Evolutionary conservation across 2,797 vertebrate genomes (phyloP).

Genomic region (Anableps anableps): DNA sequence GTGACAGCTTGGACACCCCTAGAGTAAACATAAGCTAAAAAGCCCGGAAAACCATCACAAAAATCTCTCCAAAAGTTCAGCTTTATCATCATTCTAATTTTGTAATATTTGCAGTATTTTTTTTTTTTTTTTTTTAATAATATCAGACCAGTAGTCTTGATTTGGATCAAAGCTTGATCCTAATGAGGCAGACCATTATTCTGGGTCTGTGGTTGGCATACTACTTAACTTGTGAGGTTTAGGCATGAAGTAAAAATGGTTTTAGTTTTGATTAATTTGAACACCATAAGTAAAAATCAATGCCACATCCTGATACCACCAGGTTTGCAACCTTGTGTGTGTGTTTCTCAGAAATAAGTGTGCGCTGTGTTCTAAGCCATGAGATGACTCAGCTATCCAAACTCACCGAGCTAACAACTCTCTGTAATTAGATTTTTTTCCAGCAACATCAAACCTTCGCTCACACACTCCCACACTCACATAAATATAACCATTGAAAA

Average conservation of each 20-base stretch:
- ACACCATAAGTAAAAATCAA: not conserved
- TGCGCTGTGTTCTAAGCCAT: not conserved
- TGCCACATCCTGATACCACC: no score
- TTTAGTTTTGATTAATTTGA: not conserved
- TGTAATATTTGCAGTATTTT: not conserved
- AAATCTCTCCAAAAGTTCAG: not conserved
- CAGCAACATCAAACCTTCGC: constrained; percentile 11
- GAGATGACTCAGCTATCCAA: constrained; percentile 41
- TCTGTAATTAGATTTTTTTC: constrained; percentile 27
- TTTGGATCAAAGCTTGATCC: not conserved
- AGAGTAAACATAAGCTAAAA: not conserved
- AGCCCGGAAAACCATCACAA: not conserved
- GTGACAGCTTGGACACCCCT: not conserved
- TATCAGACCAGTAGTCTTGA: not conserved
- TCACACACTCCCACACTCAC: constrained; percentile 7
- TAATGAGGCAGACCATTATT: not conserved
- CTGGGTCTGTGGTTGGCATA: not conserved
- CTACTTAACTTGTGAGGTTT: not conserved
- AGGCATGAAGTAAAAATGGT: not conserved
- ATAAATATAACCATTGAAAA: constrained; percentile 14
- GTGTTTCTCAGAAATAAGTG: not conserved
- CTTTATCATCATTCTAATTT: not conserved
- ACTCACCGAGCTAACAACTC: constrained; percentile 53
- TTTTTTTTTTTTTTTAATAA: not conserved
- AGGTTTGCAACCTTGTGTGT: not conserved